A percentile compares a stretch with the other conserved stretches of the same genome.
These are phyloP conservation scores for Hypena proboscidalis DNA, from an alignment of 2,888 invertebrate genomes.

Conservation along the genomic window DNA sequence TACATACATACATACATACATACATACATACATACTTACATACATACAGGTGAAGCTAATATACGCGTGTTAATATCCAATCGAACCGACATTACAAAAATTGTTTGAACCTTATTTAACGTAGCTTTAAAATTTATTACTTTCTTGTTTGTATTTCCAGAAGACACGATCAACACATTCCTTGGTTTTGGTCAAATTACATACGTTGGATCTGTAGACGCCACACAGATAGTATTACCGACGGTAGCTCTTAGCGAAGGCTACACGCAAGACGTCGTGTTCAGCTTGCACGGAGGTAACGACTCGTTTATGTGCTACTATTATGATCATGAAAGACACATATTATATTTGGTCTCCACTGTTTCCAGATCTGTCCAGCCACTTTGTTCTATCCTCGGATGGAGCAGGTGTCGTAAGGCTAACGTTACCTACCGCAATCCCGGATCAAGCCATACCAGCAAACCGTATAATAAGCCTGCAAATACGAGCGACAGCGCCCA, in stretches of 20 bases:
- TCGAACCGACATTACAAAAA: no score
- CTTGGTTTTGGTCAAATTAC: conserved; percentile 38
- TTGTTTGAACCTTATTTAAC: no score
- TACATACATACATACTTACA: no score
- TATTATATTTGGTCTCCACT: background rate
- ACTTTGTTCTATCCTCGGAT: conserved; percentile 20
- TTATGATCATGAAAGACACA: background rate
- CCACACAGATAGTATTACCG: conserved; percentile 26
- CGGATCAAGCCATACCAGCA: conserved; percentile 29
- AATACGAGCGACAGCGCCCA: conserved; percentile 32
- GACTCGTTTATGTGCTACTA: background rate
- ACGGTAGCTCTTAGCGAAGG: conserved; percentile 47
- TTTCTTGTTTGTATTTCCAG: conserved; percentile 15
- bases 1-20: no score
- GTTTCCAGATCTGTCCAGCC: conserved; percentile 22
- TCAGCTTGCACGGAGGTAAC: conserved; percentile 46
- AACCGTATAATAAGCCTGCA: conserved; percentile 36
- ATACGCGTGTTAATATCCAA: no score
- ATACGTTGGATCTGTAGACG: conserved; percentile 37
- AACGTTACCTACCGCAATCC: conserved; percentile 24
- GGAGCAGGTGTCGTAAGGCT: conserved; percentile 25
- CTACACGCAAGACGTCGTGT: conserved; percentile 38
- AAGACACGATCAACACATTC: conserved; percentile 13
- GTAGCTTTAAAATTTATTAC: background rate
- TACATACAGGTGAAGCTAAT: no score